phyloP scores from a whole-genome alignment of 1,140 invertebrate genomes.

The Thaumatotibia leucotreta region DNA sequence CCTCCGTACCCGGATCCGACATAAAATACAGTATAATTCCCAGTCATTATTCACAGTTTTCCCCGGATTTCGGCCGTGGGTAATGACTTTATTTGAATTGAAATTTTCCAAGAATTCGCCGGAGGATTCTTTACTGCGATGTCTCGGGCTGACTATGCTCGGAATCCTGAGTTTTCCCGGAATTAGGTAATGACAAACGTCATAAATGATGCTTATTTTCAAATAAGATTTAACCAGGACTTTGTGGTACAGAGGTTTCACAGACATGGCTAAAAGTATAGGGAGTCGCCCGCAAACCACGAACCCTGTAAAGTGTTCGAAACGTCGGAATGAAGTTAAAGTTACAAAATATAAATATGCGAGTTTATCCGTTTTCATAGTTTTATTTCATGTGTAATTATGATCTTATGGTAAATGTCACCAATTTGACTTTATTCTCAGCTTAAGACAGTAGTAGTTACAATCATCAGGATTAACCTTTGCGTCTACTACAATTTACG shows the following conservation, averaged over 20 bases:
- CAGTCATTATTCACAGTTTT: slow-evolving; percentile 35
- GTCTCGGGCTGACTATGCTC: not conserved
- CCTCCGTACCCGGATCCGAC: slow-evolving; percentile 15
- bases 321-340: not conserved
- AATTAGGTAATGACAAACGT: not conserved
- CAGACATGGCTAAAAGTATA: not conserved
- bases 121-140: slow-evolving; percentile 8
- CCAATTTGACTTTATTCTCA: too few species aligned
- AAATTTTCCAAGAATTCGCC: slow-evolving; percentile 23
- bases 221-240: not conserved
- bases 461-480: too few species aligned
- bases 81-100: slow-evolving; percentile 40
- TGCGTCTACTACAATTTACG: too few species aligned
- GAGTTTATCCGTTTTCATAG: too few species aligned
- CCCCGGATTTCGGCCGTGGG: slow-evolving; percentile 21
- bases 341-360: too few species aligned
- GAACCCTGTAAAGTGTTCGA: not conserved
- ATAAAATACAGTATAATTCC: slow-evolving; percentile 38
- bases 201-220: slow-evolving; percentile 3
- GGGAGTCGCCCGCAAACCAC: not conserved
- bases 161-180: not conserved
- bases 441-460: too few species aligned
- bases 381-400: too few species aligned
- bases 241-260: not conserved
- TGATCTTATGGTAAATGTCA: too few species aligned